These are phyloP conservation scores for Subanguina moxae DNA, from an alignment of 1,140 invertebrate species.

Conservation along the genomic window DNA sequence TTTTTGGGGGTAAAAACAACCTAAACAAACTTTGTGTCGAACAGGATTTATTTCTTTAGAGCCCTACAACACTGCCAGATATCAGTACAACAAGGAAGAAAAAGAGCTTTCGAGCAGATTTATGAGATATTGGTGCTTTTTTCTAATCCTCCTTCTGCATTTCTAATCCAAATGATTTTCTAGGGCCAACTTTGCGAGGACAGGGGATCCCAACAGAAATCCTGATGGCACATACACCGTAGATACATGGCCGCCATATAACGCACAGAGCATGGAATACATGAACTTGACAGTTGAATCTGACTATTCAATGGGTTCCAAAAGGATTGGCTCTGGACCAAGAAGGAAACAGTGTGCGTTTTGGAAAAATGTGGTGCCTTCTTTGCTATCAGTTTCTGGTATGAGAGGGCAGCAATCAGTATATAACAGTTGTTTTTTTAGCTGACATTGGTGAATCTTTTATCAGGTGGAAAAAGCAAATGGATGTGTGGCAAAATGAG, in stretches of 20 bases:
- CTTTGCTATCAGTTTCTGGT: constrained; percentile 71
- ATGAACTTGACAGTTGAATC: constrained; percentile 76
- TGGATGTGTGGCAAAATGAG: constrained; percentile 62
- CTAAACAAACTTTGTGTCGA: no score
- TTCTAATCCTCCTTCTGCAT: background rate
- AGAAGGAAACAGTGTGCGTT: constrained; percentile 86
- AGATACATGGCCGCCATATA: constrained; percentile 80
- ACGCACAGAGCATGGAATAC: constrained; percentile 75
- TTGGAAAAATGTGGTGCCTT: constrained; percentile 89
- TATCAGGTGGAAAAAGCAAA: constrained; percentile 62
- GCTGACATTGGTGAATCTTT: constrained; percentile 61
- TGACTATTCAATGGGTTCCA: constrained; percentile 58
- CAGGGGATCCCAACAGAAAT: constrained; percentile 76
- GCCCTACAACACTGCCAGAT: constrained; percentile 73
- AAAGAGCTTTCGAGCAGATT: constrained; percentile 77
- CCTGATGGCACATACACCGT: constrained; percentile 68
- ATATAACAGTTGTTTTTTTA: constrained; percentile 41
- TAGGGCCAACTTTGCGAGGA: constrained; percentile 83
- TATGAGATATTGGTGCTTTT: constrained; percentile 78
- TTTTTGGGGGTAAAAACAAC: no score
- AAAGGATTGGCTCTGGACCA: constrained; percentile 75
- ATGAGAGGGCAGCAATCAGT: constrained; percentile 15
- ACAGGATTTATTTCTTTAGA: constrained; percentile 85
- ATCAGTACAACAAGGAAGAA: constrained; percentile 73
- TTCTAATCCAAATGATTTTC: background rate